Conservation (phyloP, 2,113 vertebrate species). For the Elanus axillaris region DNA sequence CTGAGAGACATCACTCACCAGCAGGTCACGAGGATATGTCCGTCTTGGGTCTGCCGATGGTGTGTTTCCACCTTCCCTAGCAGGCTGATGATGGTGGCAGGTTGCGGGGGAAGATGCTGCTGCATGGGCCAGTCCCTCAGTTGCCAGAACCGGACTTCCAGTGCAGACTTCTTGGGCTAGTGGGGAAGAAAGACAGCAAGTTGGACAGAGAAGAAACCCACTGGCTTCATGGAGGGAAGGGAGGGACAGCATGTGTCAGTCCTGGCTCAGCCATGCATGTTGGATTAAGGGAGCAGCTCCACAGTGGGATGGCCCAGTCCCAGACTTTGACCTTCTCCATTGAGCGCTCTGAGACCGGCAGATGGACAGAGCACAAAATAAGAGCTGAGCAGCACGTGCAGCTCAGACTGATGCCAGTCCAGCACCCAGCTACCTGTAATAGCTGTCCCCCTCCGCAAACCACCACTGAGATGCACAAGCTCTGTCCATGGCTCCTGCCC, state of each 20-base stretch:
- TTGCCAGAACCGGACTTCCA: slow-evolving; percentile 20
- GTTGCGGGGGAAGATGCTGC: not conserved
- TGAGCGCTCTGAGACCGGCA: not conserved
- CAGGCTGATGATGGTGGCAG: slow-evolving; percentile 41
- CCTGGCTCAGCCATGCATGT: not conserved
- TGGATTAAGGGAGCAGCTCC: not conserved
- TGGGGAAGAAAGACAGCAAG: not conserved
- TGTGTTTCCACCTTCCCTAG: slow-evolving; percentile 41
- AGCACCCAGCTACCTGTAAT: not conserved
- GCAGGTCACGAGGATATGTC: slow-evolving; percentile 36
- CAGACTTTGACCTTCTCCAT: not conserved
- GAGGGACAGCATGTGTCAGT: not conserved
- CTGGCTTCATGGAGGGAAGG: not conserved
- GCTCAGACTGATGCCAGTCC: not conserved
- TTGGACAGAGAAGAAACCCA: not conserved
- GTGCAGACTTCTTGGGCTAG: slow-evolving; percentile 13
- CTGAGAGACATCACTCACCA: slow-evolving; percentile 12
- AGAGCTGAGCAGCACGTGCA: not conserved
- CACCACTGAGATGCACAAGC: fast-evolving
- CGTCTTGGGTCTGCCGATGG: not conserved
- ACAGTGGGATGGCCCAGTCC: not conserved
- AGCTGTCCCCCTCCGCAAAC: not conserved
- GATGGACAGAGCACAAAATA: not conserved
- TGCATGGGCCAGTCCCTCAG: slow-evolving; percentile 58
- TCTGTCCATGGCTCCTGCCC: not conserved